phyloP scores from a whole-genome alignment of 2,113 vertebrate species.

The Potamarius usumacintae region DNA sequence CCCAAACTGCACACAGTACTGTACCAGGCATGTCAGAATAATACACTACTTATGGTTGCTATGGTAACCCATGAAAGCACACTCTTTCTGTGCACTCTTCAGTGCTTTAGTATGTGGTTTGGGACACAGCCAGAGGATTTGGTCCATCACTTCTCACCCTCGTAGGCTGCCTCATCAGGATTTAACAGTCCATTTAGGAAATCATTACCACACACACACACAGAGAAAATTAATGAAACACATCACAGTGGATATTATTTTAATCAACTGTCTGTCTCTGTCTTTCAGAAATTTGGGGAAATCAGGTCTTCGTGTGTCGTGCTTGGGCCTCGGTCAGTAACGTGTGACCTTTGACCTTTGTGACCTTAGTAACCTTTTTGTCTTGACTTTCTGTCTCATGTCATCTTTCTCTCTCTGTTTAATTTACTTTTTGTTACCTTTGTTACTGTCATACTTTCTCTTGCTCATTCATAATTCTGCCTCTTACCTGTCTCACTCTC shows the following conservation, averaged over 20 bases:
- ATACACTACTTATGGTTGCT: neutral
- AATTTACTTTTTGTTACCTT: neutral
- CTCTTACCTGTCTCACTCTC: neutral
- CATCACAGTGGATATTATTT: neutral
- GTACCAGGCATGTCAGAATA: neutral
- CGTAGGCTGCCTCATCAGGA: neutral
- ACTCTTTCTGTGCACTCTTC: neutral
- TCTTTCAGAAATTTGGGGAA: constrained; percentile 74
- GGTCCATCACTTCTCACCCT: neutral
- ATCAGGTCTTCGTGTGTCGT: constrained; percentile 76
- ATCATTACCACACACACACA: neutral
- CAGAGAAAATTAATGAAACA: neutral
- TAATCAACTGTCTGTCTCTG: neutral
- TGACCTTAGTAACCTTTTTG: neutral
- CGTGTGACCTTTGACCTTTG: neutral
- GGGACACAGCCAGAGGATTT: neutral
- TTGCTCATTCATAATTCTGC: neutral
- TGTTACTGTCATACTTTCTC: neutral
- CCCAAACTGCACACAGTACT: neutral
- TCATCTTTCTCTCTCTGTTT: neutral
- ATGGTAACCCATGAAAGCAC: neutral
- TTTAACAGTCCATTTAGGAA: neutral
- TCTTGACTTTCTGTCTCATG: neutral
- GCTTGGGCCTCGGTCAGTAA: constrained; percentile 74
- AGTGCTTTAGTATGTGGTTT: neutral